Evolutionary conservation across 2,113 vertebrate genomes (phyloP).

Genomic region (Electrona antarctica): DNA sequence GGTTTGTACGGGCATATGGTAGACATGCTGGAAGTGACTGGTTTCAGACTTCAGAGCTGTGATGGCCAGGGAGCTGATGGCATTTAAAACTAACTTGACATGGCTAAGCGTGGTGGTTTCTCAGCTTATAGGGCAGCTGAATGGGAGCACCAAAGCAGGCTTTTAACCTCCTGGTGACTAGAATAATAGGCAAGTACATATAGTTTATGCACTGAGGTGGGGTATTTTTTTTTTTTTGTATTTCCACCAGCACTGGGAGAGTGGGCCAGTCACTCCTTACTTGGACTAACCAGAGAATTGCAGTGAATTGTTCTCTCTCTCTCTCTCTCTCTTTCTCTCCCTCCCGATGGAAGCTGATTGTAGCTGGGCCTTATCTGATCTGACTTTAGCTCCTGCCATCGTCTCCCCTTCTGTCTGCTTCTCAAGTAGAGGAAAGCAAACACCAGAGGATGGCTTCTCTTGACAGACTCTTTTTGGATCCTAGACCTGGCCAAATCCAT

Average conservation of each 20-base stretch:
- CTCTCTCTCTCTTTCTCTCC: conserved; percentile 49
- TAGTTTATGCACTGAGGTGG: neutral
- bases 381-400: conserved; percentile 55
- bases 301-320: conserved; percentile 64
- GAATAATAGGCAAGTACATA: neutral
- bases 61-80: conserved; percentile 42
- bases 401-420: conserved; percentile 56
- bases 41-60: conserved; percentile 38
- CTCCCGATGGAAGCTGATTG: conserved; percentile 65
- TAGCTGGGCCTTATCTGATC: conserved; percentile 60
- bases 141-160: conserved; percentile 11
- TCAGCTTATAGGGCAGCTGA: conserved; percentile 22
- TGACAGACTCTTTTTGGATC: conserved; percentile 72
- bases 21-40: conserved; percentile 62
- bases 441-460: conserved; percentile 69
- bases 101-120: neutral
- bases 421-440: conserved; percentile 68
- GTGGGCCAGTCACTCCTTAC: conserved; percentile 58
- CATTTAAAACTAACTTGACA: conserved; percentile 4
- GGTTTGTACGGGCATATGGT: conserved; percentile 46
- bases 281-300: conserved; percentile 68
- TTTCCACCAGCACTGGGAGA: conserved; percentile 51
- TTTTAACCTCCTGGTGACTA: neutral
- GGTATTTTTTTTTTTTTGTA: neutral
- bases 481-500: conserved; percentile 60